Percentiles rank a stretch among this genome's conserved stretches.
Conservation (phyloP, 2,888 invertebrate genomes). For the Sericinus montela region DNA sequence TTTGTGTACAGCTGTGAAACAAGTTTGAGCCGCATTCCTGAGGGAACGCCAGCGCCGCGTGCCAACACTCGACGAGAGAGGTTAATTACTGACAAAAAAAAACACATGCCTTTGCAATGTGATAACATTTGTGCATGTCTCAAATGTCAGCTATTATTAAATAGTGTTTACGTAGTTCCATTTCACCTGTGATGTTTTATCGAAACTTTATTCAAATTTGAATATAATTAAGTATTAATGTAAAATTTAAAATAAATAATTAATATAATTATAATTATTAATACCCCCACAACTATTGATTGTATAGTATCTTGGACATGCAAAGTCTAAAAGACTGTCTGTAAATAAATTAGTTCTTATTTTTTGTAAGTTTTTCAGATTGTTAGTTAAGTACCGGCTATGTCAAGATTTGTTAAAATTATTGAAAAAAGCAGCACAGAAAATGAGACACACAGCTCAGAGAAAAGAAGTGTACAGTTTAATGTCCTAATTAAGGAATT, state of each 20-base stretch:
- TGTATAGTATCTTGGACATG: too few relatives aligned
- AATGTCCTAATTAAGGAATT: constrained; percentile 48
- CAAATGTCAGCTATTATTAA: constrained; percentile 12
- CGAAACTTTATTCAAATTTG: neutral
- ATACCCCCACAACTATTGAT: too few relatives aligned
- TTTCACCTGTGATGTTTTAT: constrained; percentile 9
- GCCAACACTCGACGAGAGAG: constrained; percentile 38
- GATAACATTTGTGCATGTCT: constrained; percentile 4
- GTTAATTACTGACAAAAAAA: constrained; percentile 36
- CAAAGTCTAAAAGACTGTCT: too few relatives aligned
- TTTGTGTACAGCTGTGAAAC: constrained; percentile 61
- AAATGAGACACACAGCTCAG: constrained; percentile 21
- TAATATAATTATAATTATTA: too few relatives aligned
- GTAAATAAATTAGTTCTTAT: too few relatives aligned
- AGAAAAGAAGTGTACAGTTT: constrained; percentile 28
- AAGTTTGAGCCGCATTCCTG: constrained; percentile 57
- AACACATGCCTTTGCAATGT: constrained; percentile 8
- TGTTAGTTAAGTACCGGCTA: too few relatives aligned
- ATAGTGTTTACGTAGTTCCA: neutral
- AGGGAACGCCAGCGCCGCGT: constrained; percentile 55
- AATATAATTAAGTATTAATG: too few relatives aligned
- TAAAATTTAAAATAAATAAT: too few relatives aligned
- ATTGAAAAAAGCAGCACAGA: neutral
- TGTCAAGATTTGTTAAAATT: neutral
- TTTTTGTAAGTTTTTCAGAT: too few relatives aligned